Conservation (phyloP, 2,797 vertebrate genomes). For the Borostomias antarcticus region DNA sequence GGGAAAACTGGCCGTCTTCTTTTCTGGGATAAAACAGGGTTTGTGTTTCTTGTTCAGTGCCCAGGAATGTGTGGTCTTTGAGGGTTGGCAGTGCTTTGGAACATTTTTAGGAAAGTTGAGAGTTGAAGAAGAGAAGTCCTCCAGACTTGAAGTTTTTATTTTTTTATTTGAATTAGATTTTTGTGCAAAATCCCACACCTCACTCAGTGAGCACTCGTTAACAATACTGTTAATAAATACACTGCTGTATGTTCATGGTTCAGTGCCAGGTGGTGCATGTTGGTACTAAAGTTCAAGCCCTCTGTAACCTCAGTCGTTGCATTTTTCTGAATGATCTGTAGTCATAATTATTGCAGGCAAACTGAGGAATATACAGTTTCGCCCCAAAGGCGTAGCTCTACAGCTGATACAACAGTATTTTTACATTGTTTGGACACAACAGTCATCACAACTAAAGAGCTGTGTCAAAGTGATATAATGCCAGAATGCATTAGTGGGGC, state of each 20-base stretch:
- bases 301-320: too few relatives aligned
- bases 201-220: not conserved
- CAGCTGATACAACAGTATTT: too few relatives aligned
- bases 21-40: conserved; percentile 35
- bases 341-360: too few relatives aligned
- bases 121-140: conserved; percentile 30
- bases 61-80: conserved; percentile 66
- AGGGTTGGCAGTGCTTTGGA: conserved; percentile 50
- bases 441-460: not conserved
- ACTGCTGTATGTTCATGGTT: too few relatives aligned
- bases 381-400: not conserved
- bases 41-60: conserved; percentile 58
- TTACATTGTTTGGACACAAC: not conserved
- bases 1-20: conserved; percentile 41
- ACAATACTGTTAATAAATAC: too few relatives aligned
- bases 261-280: too few relatives aligned
- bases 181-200: not conserved
- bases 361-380: not conserved
- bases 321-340: too few relatives aligned
- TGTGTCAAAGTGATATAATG: not conserved
- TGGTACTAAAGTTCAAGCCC: too few relatives aligned
- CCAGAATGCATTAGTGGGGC: not conserved
- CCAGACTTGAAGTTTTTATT: conserved; percentile 12
- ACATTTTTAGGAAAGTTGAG: conserved; percentile 47
- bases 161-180: not conserved